phyloP scores from a whole-genome alignment of 2,113 vertebrate genomes.

The Nanorana parkeri region DNA sequence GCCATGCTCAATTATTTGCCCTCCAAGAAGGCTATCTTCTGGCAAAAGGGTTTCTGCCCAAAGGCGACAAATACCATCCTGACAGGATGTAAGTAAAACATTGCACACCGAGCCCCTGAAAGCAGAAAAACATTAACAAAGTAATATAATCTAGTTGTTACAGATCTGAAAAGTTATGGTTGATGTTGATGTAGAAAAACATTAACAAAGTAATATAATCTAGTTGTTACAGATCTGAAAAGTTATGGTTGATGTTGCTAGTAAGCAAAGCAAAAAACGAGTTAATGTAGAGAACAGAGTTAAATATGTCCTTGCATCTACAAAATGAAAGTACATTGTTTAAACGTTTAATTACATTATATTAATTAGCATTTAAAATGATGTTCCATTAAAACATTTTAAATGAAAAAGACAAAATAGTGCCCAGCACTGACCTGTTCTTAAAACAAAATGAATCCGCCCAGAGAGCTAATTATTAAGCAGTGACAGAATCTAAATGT shows the following conservation, averaged over 20 bases:
- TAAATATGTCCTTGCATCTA: neutral
- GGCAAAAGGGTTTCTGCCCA: constrained; percentile 95
- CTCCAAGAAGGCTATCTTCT: constrained; percentile 92
- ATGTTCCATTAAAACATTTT: no score
- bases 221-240: neutral
- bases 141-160: neutral
- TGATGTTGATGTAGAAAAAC: constrained; percentile 61
- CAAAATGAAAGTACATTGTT: neutral
- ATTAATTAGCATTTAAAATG: neutral
- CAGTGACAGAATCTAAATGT: no score
- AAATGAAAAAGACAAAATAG: no score
- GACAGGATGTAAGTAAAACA: constrained; percentile 92
- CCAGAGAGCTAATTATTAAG: no score
- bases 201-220: neutral
- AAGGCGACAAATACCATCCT: constrained; percentile 92
- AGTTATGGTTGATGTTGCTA: neutral
- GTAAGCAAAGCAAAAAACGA: neutral
- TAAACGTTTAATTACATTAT: neutral
- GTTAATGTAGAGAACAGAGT: neutral
- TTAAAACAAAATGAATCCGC: no score
- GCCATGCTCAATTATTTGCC: constrained; percentile 92
- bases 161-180: no score
- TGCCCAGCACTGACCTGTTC: no score
- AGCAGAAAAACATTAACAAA: constrained; percentile 54
- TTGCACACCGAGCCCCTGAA: constrained; percentile 93